These are phyloP conservation scores for Leptinotarsa defecta DNA, from an alignment of 1,140 invertebrate species.

Conservation along the genomic window DNA sequence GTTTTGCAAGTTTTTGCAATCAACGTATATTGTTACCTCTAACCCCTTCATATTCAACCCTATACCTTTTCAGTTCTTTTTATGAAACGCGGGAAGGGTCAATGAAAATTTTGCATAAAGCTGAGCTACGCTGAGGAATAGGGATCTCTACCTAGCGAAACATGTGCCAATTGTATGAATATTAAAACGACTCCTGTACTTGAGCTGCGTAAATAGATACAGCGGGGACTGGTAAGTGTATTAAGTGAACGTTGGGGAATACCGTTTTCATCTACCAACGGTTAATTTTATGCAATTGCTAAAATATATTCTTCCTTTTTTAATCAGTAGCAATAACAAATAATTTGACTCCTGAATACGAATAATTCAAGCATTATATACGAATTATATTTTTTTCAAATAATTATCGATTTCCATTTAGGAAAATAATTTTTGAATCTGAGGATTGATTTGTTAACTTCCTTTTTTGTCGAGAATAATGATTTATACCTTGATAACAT, in stretches of 20 bases:
- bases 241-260: constrained; percentile 8
- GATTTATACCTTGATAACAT: too few relatives aligned
- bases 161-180: constrained; percentile 28
- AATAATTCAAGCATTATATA: too few relatives aligned
- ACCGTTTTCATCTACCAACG: neutral
- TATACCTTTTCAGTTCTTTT: constrained; percentile 20
- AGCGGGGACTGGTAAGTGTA: neutral
- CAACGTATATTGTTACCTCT: constrained; percentile 22
- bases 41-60: constrained; percentile 23
- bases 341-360: neutral
- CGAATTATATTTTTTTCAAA: too few relatives aligned
- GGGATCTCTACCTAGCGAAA: constrained; percentile 3
- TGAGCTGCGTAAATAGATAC: neutral
- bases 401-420: too few relatives aligned
- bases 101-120: constrained; percentile 24
- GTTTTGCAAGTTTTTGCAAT: constrained; percentile 29
- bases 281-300: neutral
- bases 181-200: constrained; percentile 24
- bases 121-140: constrained; percentile 6
- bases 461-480: too few relatives aligned
- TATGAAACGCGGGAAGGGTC: constrained; percentile 14
- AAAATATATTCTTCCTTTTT: neutral
- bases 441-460: too few relatives aligned
- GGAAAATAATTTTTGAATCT: too few relatives aligned
- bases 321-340: neutral